Conservation (phyloP, 2,797 vertebrate genomes). For the Brachyrhaphis roseni region DNA sequence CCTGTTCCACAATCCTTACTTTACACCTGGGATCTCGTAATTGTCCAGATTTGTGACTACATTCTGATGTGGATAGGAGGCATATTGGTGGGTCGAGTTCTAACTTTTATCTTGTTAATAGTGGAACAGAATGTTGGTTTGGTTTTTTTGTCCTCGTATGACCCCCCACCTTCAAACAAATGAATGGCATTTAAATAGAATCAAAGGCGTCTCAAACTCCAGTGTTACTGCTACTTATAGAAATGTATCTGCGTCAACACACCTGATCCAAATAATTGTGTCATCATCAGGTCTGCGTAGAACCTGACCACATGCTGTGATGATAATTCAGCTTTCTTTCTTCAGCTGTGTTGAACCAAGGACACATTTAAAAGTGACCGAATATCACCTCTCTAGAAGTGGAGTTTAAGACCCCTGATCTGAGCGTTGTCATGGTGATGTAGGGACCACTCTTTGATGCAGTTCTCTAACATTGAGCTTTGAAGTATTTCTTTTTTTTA, state of each 20-base stretch:
- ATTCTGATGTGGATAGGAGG: not conserved
- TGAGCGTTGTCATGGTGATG: not conserved
- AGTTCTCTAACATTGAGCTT: not conserved
- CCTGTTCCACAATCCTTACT: not conserved
- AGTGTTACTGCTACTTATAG: not conserved
- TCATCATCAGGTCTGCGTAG: not conserved
- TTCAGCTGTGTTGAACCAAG: not conserved
- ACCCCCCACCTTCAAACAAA: not conserved
- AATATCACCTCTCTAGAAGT: not conserved
- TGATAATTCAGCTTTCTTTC: not conserved
- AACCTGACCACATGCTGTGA: not conserved
- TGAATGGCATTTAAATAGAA: not conserved
- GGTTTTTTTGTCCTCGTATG: not conserved
- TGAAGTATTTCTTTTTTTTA: not conserved
- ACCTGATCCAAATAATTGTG: not conserved
- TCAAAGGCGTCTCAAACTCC: not conserved
- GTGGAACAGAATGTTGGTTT: not conserved
- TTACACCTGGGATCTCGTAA: not conserved
- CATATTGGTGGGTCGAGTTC: not conserved
- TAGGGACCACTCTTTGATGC: not conserved
- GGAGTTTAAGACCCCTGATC: not conserved
- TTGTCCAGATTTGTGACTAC: not conserved
- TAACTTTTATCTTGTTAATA: not conserved
- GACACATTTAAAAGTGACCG: not conserved
- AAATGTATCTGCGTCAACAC: not conserved